Evolutionary conservation across 2,113 vertebrate genomes (phyloP), one percentile per base, ranked within the genome.

Genomic region (Fregetta grallaria): DNA sequence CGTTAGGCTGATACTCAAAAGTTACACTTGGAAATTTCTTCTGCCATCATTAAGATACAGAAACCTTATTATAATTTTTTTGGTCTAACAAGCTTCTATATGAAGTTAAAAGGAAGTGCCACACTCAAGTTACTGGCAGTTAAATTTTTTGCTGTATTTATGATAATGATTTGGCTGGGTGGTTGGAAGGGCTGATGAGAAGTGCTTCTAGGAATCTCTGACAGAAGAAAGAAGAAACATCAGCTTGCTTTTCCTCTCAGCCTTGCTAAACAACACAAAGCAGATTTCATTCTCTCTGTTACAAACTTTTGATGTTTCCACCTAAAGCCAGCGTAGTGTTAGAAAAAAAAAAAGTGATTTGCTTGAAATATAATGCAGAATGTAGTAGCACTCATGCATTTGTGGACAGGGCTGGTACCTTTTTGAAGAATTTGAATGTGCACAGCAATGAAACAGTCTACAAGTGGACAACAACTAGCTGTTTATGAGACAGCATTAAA

Each of bases 321-420:
- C 26, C 68, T 66, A 47, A 52, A 94, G 30, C 30, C 10, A 27
- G 9, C 8, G 4, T 32, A 50, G 4, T 47, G 6, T 83, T 80
- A 25, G 2, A 10, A 6, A 52, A 40, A 52, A 40, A 65, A 76
- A 26, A 45, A 81, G 29, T 12, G 15, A 34, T 49, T 26, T 7
- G 4, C 2, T 1, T 87, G n/a, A 78, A 75, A 81, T 58, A 25
- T 11, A 10, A 5, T 71, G 15, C 34, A 50, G 68, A 85, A 42
- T 0, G 1, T 78, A 17, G 26, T 15, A 42, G 9, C 5, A 4
- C 5, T 70, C 7, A 0, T 18, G 23, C 10, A 9, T 32, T 52
- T 61, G 18, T 71, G 19, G 52, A 32, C 38, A 40, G 34, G 50
- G 15, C 29, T 85, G 25, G 30, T 88, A 26, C 5, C 15, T 67